Evolutionary conservation across 2,888 invertebrate species (phyloP), one percentile per base, ranked within the genome.

Genomic region (Philaethria dido): DNA sequence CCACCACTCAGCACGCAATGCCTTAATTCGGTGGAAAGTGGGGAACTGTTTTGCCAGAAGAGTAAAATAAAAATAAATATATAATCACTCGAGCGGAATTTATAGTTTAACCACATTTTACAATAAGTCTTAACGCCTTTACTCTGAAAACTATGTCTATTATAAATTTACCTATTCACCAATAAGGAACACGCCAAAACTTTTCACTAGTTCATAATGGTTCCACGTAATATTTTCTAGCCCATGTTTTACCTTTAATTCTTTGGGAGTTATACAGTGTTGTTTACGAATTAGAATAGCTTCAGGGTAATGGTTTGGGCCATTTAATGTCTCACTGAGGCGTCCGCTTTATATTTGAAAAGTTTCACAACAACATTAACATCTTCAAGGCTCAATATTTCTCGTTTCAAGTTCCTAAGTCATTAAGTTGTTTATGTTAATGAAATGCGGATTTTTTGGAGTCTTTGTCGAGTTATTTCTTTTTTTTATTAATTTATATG

Each of bases 371-470:
- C 54, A 55, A 57, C 22, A 54, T 63, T 54, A 44, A 63, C 20
- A 13, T 45, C 44, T 54, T 63, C n/a, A 45, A 63, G 54, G 44
- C 11, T 63, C 22, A 45, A 55, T 36, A 55, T 55, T 64, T 64
- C 16, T 55, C 47, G 22, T 64, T 64, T 16, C 44, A 33, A 45
- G 14, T 22, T 44, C 22, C 54, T 14, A 8, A 54, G 54, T 54
- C 3, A 54, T 54, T 57, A 20, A 14, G 14, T 22, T 39, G 39
- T 55, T 18, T 33, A 33, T 33, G 16, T 4, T 36, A 54, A 36
- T 36, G 20, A 33, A 14, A 16, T 36, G 1, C 13, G 2, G 20
- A 13, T 14, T 22, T 44, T 8, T 44, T 44, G 5, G 2, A 8
- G 9, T 8, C 44, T 8, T 1, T 16, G n/a, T 50, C 29, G 50